Conservation (phyloP, 2,113 vertebrate genomes). For the Centrocercus urophasianus region DNA sequence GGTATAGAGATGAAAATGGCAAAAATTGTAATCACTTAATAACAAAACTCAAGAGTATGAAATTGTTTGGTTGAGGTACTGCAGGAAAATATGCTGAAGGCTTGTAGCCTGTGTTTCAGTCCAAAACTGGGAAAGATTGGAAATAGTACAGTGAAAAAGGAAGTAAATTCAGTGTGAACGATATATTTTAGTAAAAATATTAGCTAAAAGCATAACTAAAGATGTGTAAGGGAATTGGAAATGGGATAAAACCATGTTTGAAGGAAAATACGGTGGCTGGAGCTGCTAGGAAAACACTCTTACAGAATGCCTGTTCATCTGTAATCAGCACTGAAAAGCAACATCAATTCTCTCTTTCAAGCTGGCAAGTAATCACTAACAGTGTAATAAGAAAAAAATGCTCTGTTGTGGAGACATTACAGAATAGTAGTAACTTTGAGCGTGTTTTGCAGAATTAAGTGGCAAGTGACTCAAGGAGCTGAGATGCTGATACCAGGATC, state of each 20-base stretch:
- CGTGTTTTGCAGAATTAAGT: neutral
- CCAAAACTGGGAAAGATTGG: neutral
- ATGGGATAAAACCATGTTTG: neutral
- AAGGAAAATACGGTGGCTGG: neutral
- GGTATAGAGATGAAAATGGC: neutral
- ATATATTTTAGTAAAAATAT: neutral
- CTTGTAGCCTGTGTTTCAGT: neutral
- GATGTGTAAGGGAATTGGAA: neutral
- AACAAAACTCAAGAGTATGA: neutral
- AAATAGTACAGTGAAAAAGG: neutral
- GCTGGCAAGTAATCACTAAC: neutral
- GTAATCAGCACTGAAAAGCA: neutral
- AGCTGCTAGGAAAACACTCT: neutral
- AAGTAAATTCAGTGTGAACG: neutral
- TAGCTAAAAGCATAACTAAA: neutral
- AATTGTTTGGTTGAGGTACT: neutral
- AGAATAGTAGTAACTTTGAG: neutral
- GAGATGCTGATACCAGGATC: neutral
- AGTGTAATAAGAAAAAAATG: neutral
- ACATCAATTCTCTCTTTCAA: neutral
- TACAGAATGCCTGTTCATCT: neutral
- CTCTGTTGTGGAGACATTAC: rapidly evolving
- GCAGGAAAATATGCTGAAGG: neutral
- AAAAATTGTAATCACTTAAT: neutral
- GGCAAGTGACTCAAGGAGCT: neutral